Percentiles rank a stretch among this genome's conserved stretches.
These are phyloP conservation scores for Pammene fasciana DNA, from an alignment of 2,888 invertebrate genomes.

Conservation along the genomic window DNA sequence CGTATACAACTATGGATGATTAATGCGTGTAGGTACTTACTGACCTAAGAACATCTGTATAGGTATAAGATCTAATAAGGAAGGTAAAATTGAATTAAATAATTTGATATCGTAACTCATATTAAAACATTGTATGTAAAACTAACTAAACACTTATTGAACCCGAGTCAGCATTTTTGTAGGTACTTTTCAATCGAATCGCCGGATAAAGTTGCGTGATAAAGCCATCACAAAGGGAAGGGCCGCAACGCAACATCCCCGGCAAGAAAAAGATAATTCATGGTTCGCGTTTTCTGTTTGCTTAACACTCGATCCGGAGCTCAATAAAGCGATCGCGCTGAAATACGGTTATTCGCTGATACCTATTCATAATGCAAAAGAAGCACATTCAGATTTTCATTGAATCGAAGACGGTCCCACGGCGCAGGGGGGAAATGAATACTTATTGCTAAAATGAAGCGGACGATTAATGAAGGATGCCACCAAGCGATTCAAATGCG, in stretches of 20 bases:
- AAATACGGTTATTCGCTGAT: constrained; percentile 63
- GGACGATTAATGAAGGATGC: constrained; percentile 73
- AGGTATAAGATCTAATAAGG: too few relatives aligned
- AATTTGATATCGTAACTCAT: too few relatives aligned
- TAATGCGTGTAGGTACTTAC: too few relatives aligned
- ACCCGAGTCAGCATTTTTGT: constrained; percentile 1
- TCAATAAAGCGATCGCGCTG: constrained; percentile 67
- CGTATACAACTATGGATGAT: too few relatives aligned
- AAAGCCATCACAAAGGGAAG: constrained; percentile 39
- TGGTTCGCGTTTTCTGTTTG: constrained; percentile 54
- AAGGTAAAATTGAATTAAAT: too few relatives aligned
- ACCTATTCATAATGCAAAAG: constrained; percentile 78
- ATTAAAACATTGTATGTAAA: too few relatives aligned
- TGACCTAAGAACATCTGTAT: too few relatives aligned
- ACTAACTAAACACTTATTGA: background rate
- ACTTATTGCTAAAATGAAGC: constrained; percentile 81
- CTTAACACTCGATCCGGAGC: constrained; percentile 60
- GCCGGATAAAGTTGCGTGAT: constrained; percentile 31
- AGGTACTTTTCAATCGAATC: constrained; percentile 10
- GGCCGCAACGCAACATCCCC: constrained; percentile 33
- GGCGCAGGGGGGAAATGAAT: constrained; percentile 69
- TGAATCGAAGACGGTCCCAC: constrained; percentile 50
- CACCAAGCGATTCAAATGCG: constrained; percentile 66
- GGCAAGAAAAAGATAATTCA: constrained; percentile 42
- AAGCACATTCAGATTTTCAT: constrained; percentile 80